Base-by-base conservation (phyloP, 2,113 vertebrate genomes). In the Salvelinus alpinus region DNA sequence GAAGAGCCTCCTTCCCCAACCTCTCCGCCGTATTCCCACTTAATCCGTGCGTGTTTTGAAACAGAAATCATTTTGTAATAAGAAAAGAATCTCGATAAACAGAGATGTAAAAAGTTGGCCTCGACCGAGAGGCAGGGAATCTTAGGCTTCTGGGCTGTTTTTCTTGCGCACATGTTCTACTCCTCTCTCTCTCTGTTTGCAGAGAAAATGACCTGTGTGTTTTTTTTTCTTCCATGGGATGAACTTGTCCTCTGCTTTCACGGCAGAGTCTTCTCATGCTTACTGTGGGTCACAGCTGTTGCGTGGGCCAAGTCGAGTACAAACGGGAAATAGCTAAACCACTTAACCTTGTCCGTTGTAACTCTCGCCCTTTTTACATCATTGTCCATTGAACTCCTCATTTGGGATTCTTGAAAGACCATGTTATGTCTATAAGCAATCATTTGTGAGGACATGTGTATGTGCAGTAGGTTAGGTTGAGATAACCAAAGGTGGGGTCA, bases 51-150 rank as follows among this genome's bases (percentile, higher is more conserved):
- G 29, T 82, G 69, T 80, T 84, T 84, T 72, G 64, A 65, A 54
- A 54, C 51, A 54, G 51, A 80, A 82, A 84, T 77, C 27, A 78
- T 80, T 76, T 71, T 86, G 65, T 70, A 83, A 81, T 83, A 75
- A 76, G 72, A 31, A 73, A 74, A 60, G 72, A 78, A 72, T 76
- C 70, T 54, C 31, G 57, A 69, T 75, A 79, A 79, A 83, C 70
- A 70, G 44, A 79, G 59, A 79, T 80, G 66, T 76, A 57, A 72
- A 66, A 64, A 6, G 59, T 75, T 80, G 79, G 59, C 68, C 69
- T 22, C 5, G 57, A 9, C 69, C 18, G 4, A 47, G 51, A 54
- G 51, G 51, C 51, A 54, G 51, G 51, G 18, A 18, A 54, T 54
- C 51, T 54, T 18, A 54, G 14, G 51, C 51, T 54, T 54, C 51